phyloP scores from a whole-genome alignment of 1,140 invertebrate genomes.

The Solenopsis fugax region DNA sequence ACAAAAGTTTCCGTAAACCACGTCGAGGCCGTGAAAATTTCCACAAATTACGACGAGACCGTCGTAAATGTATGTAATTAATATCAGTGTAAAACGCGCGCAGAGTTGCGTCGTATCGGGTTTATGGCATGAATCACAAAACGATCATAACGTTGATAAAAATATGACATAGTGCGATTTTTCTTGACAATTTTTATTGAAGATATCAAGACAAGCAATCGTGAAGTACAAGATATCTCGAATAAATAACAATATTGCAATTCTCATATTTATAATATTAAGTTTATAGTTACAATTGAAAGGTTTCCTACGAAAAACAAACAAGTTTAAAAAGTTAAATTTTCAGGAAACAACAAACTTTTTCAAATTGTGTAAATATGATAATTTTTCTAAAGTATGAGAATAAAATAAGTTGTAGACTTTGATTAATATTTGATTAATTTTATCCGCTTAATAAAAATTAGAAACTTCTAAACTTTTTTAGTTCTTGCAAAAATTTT shows the following conservation, averaged over 20 bases:
- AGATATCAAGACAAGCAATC: not conserved
- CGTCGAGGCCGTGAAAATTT: constrained; percentile 12
- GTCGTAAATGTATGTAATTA: constrained; percentile 4
- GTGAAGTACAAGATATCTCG: not conserved
- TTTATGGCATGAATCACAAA: constrained; percentile 21
- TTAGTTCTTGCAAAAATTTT: too few relatives aligned
- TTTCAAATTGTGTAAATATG: too few relatives aligned
- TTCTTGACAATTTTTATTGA: not conserved
- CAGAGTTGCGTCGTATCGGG: not conserved
- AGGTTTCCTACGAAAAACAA: too few relatives aligned
- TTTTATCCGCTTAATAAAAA: too few relatives aligned
- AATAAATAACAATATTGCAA: not conserved
- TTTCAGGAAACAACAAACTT: too few relatives aligned
- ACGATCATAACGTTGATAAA: constrained; percentile 8
- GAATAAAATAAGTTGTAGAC: too few relatives aligned
- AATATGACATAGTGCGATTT: not conserved
- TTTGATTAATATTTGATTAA: too few relatives aligned
- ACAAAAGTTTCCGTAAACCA: constrained; percentile 24
- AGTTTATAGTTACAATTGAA: not conserved
- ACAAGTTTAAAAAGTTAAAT: too few relatives aligned
- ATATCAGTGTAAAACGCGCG: not conserved
- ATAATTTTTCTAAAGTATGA: too few relatives aligned
- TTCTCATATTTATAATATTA: not conserved
- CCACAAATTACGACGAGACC: not conserved
- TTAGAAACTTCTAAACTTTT: too few relatives aligned